These are phyloP conservation scores for Lucinisca nassula DNA, from an alignment of 2,888 invertebrate genomes.

Conservation along the genomic window DNA sequence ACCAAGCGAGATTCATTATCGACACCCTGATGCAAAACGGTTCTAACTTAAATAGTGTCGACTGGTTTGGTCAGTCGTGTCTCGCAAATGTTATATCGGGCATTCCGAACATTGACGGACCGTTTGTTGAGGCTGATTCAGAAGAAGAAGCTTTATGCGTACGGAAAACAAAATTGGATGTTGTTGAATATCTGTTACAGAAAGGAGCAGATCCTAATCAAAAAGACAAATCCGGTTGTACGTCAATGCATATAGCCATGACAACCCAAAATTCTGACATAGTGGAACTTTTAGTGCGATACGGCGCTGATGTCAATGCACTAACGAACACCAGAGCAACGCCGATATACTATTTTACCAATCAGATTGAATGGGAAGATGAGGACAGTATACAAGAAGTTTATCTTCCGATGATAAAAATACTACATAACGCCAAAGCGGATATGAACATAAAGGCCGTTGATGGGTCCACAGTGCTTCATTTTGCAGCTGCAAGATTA, in stretches of 20 bases:
- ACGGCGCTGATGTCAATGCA: not conserved
- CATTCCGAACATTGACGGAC: not conserved
- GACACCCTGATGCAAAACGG: conserved; percentile 1
- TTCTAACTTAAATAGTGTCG: not conserved
- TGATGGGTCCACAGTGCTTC: conserved; percentile 33
- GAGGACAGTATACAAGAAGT: not conserved
- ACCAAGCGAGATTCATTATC: conserved; percentile 1
- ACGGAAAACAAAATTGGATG: not conserved
- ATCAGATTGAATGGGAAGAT: not conserved
- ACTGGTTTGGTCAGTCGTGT: not conserved
- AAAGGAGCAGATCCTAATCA: conserved; percentile 45
- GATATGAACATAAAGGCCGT: conserved; percentile 32
- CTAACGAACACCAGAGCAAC: conserved; percentile 4
- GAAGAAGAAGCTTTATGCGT: not conserved
- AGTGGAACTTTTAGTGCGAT: conserved; percentile 12
- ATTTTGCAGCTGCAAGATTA: conserved; percentile 27
- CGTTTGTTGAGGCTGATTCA: not conserved
- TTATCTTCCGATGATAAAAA: conserved; percentile 23
- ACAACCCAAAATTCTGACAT: conserved; percentile 8
- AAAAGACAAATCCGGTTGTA: conserved; percentile 14
- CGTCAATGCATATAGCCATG: conserved; percentile 9
- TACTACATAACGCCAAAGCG: conserved; percentile 7
- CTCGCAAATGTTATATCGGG: not conserved
- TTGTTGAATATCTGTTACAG: conserved; percentile 38
- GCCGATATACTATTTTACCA: conserved; percentile 19